Conservation (phyloP, 2,113 vertebrate genomes). For the Cottus gobio region DNA sequence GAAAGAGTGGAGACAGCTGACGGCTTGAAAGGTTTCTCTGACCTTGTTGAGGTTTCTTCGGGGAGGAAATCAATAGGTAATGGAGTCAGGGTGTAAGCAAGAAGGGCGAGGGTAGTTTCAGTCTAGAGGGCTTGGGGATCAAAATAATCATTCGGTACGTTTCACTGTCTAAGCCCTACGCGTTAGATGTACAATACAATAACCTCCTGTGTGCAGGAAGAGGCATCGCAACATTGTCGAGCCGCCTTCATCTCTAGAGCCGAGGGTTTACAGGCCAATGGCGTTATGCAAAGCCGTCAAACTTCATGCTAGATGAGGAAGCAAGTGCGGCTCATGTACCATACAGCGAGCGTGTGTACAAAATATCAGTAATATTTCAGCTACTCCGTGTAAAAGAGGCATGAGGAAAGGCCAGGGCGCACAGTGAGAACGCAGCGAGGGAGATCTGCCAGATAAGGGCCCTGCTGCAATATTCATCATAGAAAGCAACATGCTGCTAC, state of each 20-base stretch:
- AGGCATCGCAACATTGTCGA: conserved; percentile 23
- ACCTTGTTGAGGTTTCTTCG: conserved; percentile 73
- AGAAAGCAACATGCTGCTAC: conserved; percentile 21
- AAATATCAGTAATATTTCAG: conserved; percentile 33
- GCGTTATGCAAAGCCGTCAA: conserved; percentile 28
- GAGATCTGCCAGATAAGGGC: conserved; percentile 42
- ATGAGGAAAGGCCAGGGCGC: conserved; percentile 1
- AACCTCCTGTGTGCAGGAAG: conserved; percentile 20
- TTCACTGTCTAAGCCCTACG: conserved; percentile 45
- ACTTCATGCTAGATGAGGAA: conserved; percentile 19
- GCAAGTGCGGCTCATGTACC: background rate
- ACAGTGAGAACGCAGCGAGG: conserved; percentile 18
- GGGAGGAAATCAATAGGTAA: conserved; percentile 80
- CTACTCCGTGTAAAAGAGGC: conserved; percentile 11
- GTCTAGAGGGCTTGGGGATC: conserved; percentile 45
- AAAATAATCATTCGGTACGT: conserved; percentile 60
- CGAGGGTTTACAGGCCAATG: conserved; percentile 6
- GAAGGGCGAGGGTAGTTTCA: conserved; percentile 55
- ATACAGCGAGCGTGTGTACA: background rate
- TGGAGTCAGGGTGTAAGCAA: conserved; percentile 74
- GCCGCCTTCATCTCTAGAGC: conserved; percentile 13
- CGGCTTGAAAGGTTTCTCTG: conserved; percentile 72
- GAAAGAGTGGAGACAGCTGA: conserved; percentile 47
- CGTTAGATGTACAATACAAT: conserved; percentile 27
- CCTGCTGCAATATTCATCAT: conserved; percentile 61